Conservation (phyloP, 2,888 invertebrate species). For the Ctenicera cuprea region DNA sequence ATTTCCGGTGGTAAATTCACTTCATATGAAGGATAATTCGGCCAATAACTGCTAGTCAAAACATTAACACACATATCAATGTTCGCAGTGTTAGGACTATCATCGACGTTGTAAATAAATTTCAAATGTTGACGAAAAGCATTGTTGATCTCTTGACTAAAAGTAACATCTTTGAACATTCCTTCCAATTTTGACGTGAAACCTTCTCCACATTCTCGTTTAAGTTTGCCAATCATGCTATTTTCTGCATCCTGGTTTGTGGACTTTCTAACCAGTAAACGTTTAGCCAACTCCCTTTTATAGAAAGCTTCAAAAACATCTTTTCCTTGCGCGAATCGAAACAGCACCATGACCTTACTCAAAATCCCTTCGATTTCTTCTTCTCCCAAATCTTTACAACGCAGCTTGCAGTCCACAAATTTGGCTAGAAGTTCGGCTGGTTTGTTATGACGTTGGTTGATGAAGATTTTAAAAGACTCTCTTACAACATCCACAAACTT, state of each 20-base stretch:
- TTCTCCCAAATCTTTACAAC: constrained; percentile 96
- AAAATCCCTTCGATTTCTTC: constrained; percentile 94
- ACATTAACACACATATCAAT: constrained; percentile 95
- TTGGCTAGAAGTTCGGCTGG: constrained; percentile 98
- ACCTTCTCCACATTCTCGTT: constrained; percentile 98
- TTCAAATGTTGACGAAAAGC: constrained; percentile 88
- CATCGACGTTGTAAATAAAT: constrained; percentile 54
- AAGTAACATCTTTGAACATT: constrained; percentile 99
- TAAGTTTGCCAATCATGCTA: constrained; percentile 97
- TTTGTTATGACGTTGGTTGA: constrained; percentile 96
- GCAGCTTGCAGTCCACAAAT: constrained; percentile 95
- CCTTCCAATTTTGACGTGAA: constrained; percentile 99
- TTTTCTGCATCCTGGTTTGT: constrained; percentile 99
- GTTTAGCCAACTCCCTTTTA: constrained; percentile 97
- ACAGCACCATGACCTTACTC: constrained; percentile 98
- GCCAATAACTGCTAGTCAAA: constrained; percentile 99
- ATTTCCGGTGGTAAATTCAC: constrained; percentile 92
- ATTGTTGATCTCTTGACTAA: constrained; percentile 95
- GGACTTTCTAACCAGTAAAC: constrained; percentile 95
- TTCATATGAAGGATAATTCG: constrained; percentile 92
- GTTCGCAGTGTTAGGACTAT: constrained; percentile 61
- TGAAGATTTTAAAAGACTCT: constrained; percentile 96
- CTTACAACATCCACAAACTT: constrained; percentile 93
- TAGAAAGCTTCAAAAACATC: constrained; percentile 99
- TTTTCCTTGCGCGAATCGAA: constrained; percentile 98